A percentile compares a stretch with the other conserved stretches of the same genome.
Conservation (phyloP, 2,113 vertebrate genomes). For the Leuciscus idus region DNA sequence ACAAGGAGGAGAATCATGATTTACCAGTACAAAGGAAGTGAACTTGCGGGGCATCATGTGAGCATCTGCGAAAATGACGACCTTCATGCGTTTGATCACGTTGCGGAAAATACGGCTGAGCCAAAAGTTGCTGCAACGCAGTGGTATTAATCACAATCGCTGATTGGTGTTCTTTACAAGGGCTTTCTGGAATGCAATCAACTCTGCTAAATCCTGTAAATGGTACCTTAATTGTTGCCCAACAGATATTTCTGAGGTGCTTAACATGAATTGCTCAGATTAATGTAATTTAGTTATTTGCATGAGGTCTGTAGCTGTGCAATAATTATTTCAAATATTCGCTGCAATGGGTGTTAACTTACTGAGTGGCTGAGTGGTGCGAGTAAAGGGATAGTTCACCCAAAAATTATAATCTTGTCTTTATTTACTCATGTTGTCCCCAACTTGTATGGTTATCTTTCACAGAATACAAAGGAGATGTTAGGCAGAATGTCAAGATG, state of each 20-base stretch:
- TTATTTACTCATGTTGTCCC: neutral
- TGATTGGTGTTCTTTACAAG: neutral
- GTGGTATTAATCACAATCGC: neutral
- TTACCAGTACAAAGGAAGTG: neutral
- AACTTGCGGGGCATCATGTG: neutral
- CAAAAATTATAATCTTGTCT: neutral
- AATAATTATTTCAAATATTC: neutral
- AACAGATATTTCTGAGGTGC: slow-evolving; percentile 5
- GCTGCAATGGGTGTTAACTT: neutral
- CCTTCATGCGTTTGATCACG: neutral
- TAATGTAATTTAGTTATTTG: neutral
- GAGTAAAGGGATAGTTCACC: neutral
- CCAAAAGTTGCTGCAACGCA: neutral
- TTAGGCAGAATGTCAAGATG: neutral
- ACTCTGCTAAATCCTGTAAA: neutral
- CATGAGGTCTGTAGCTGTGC: neutral
- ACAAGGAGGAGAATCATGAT: slow-evolving; percentile 20
- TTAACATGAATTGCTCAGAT: neutral
- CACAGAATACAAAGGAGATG: neutral
- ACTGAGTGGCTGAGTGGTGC: neutral
- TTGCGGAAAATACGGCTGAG: neutral
- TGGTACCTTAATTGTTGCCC: slow-evolving; percentile 11
- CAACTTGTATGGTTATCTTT: neutral
- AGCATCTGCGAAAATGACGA: neutral
- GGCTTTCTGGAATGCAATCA: neutral